Conservation (phyloP, 2,113 vertebrate species). For the Siniperca knerii region DNA sequence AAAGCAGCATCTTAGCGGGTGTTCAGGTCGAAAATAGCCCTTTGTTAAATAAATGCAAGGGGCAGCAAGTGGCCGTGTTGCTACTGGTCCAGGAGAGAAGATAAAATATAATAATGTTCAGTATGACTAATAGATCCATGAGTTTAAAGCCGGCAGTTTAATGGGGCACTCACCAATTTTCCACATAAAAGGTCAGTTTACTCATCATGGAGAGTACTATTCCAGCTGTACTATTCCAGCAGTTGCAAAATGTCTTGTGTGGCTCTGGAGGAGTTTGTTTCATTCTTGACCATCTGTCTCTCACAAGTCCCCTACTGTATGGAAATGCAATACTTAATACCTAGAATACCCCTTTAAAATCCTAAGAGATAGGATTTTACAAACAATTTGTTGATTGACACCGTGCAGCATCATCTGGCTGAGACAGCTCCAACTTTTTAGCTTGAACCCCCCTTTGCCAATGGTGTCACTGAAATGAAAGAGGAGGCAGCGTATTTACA, state of each 20-base stretch:
- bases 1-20: constrained; percentile 1
- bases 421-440: too few relatives aligned
- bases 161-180: neutral
- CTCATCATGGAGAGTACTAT: neutral
- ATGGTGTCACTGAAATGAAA: too few relatives aligned
- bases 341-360: too few relatives aligned
- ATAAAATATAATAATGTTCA: neutral
- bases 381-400: too few relatives aligned
- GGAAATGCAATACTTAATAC: too few relatives aligned
- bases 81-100: neutral
- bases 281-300: neutral
- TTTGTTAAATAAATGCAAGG: neutral
- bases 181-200: neutral
- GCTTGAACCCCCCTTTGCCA: too few relatives aligned
- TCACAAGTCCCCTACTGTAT: too few relatives aligned
- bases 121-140: neutral
- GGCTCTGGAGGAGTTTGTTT: neutral
- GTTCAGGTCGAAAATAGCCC: neutral
- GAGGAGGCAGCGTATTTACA: too few relatives aligned
- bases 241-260: neutral
- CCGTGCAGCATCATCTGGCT: too few relatives aligned
- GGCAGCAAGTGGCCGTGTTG: too few relatives aligned
- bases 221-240: neutral
- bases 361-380: too few relatives aligned
- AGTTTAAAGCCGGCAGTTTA: neutral